A percentile compares a stretch with the other conserved stretches of the same genome.
phyloP scores from a whole-genome alignment of 2,113 vertebrate genomes.

The Balaeniceps rex region DNA sequence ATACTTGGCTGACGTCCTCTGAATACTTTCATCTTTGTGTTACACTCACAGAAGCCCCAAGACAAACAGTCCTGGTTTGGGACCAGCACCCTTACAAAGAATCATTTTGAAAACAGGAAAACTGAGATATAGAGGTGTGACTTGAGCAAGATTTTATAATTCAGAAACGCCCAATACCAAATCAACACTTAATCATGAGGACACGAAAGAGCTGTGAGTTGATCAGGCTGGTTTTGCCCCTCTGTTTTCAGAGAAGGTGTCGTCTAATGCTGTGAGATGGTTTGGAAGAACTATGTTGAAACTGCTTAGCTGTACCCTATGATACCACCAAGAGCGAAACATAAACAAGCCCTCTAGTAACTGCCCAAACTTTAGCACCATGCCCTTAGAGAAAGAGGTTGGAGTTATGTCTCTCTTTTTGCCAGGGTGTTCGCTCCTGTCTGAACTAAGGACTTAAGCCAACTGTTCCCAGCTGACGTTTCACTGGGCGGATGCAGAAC shows the following conservation, averaged over 20 bases:
- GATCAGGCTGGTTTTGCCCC: not conserved
- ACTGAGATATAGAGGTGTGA: not conserved
- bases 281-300: not conserved
- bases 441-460: not conserved
- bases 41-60: not conserved
- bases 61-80: not conserved
- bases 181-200: not conserved
- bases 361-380: not conserved
- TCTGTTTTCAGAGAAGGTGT: not conserved
- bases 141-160: not conserved
- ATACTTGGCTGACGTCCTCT: fast-evolving
- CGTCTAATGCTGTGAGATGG: not conserved
- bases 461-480: not conserved
- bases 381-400: not conserved
- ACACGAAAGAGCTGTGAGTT: not conserved
- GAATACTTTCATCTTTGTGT: not conserved
- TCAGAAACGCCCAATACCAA: not conserved
- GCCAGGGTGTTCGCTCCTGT: not conserved
- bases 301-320: not conserved
- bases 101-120: not conserved
- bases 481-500: not conserved
- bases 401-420: not conserved
- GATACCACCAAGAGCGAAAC: not conserved
- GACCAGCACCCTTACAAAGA: not conserved
- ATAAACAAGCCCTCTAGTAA: not conserved